phyloP scores from a whole-genome alignment of 2,113 vertebrate genomes.

The Halcyon malimbica region DNA sequence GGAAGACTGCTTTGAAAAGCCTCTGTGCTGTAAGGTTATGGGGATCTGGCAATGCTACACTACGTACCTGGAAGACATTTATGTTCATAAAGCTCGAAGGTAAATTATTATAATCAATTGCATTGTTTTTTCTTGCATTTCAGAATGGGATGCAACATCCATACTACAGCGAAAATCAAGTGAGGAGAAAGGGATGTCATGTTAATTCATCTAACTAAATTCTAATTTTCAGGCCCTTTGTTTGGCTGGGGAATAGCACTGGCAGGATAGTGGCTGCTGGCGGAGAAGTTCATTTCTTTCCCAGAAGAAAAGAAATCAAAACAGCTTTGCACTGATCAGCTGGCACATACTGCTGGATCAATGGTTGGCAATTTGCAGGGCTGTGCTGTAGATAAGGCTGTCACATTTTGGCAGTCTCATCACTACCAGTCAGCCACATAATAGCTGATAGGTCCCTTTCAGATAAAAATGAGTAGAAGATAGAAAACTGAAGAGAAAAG shows the following conservation, averaged over 20 bases:
- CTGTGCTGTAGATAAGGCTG: slow-evolving; percentile 73
- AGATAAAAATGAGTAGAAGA: slow-evolving; percentile 51
- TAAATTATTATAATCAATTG: slow-evolving; percentile 2
- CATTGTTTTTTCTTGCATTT: slow-evolving; percentile 17
- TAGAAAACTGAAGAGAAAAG: slow-evolving; percentile 50
- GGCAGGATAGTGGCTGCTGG: slow-evolving; percentile 35
- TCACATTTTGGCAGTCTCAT: slow-evolving; percentile 72
- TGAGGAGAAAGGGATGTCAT: slow-evolving; percentile 8
- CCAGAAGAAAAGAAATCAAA: slow-evolving; percentile 66
- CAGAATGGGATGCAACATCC: not conserved
- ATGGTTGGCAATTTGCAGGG: slow-evolving; percentile 74
- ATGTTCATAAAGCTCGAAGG: not conserved
- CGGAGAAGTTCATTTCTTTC: slow-evolving; percentile 61
- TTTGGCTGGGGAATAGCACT: slow-evolving; percentile 36
- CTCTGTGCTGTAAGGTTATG: not conserved
- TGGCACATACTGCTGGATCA: slow-evolving; percentile 66
- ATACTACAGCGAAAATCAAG: not conserved
- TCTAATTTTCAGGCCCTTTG: slow-evolving; percentile 43
- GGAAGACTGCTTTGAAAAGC: not conserved
- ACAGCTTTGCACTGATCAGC: slow-evolving; percentile 61
- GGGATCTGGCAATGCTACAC: not conserved
- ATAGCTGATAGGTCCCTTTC: slow-evolving; percentile 67
- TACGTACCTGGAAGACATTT: not conserved
- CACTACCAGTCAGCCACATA: slow-evolving; percentile 69
- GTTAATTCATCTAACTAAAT: slow-evolving; percentile 52